Percentiles rank a stretch among this genome's conserved stretches.
Conservation (phyloP, 2,113 vertebrate genomes). For the Capricornis sumatraensis region DNA sequence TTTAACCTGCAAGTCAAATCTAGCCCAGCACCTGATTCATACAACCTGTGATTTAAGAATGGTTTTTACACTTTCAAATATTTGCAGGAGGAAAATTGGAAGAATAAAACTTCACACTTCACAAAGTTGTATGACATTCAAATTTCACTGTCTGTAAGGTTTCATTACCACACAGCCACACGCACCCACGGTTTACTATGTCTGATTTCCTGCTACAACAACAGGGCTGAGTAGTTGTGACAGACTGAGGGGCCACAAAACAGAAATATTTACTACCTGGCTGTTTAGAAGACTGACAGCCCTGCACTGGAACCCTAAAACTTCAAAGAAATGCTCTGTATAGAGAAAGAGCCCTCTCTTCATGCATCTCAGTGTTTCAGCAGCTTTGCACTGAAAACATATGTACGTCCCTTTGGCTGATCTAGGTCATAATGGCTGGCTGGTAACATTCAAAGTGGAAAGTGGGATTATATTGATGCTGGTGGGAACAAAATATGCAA, state of each 20-base stretch:
- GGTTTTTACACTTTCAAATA: neutral
- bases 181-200: neutral
- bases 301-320: neutral
- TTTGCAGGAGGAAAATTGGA: neutral
- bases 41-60: neutral
- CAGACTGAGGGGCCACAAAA: neutral
- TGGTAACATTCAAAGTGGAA: neutral
- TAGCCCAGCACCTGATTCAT: no score
- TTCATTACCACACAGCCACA: neutral
- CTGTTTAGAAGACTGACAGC: neutral
- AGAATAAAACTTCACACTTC: neutral
- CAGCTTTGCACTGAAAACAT: neutral
- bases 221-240: no score
- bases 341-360: neutral
- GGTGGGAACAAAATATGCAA: neutral
- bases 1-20: neutral
- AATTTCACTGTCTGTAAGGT: neutral
- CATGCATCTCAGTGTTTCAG: neutral
- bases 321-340: neutral
- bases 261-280: neutral
- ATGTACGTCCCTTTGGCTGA: neutral
- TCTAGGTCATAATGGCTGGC: no score
- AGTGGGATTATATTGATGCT: fast-evolving
- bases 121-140: neutral
- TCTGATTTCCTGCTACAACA: neutral